phyloP scores from a whole-genome alignment of 2,888 invertebrate species.

The Caenorhabditis sulstoni region DNA sequence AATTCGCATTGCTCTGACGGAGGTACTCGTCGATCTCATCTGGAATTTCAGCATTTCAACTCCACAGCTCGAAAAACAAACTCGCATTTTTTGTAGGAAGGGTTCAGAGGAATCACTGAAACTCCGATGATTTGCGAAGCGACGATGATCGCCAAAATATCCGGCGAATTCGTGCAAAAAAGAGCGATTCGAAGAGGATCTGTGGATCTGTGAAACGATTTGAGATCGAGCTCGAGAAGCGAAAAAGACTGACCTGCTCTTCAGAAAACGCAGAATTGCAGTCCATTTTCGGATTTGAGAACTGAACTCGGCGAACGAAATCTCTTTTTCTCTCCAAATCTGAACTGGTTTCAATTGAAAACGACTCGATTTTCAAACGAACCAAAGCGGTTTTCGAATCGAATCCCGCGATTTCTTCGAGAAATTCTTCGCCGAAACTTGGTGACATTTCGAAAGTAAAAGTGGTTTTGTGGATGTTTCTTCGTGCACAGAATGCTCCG shows the following conservation, averaged over 20 bases:
- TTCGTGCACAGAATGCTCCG: background rate
- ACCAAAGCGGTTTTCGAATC: slow-evolving; percentile 30
- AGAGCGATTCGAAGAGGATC: slow-evolving; percentile 52
- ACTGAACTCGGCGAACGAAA: slow-evolving; percentile 5
- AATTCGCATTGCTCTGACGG: slow-evolving; percentile 29
- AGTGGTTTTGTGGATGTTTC: background rate
- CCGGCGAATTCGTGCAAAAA: slow-evolving; percentile 62
- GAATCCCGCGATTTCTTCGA: slow-evolving; percentile 23
- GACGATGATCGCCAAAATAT: slow-evolving; percentile 53
- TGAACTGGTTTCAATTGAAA: slow-evolving; percentile 3
- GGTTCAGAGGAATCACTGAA: slow-evolving; percentile 67
- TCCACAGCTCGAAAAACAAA: background rate
- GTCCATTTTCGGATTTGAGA: slow-evolving; percentile 19
- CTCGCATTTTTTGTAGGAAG: slow-evolving; percentile 66
- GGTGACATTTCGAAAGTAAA: slow-evolving; percentile 10
- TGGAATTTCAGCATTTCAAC: slow-evolving; percentile 21
- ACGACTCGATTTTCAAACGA: background rate
- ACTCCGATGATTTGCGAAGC: slow-evolving; percentile 54
- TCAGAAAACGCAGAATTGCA: background rate
- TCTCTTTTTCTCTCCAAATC: slow-evolving; percentile 15
- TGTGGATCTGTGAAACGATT: slow-evolving; percentile 1
- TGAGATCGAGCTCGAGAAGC: background rate
- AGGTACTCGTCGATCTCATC: slow-evolving; percentile 67
- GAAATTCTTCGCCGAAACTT: slow-evolving; percentile 37
- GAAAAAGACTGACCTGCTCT: background rate